phyloP scores from a whole-genome alignment of 35 echinoderm and acorn worm genomes.

The Heliocidaris tuberculata region DNA sequence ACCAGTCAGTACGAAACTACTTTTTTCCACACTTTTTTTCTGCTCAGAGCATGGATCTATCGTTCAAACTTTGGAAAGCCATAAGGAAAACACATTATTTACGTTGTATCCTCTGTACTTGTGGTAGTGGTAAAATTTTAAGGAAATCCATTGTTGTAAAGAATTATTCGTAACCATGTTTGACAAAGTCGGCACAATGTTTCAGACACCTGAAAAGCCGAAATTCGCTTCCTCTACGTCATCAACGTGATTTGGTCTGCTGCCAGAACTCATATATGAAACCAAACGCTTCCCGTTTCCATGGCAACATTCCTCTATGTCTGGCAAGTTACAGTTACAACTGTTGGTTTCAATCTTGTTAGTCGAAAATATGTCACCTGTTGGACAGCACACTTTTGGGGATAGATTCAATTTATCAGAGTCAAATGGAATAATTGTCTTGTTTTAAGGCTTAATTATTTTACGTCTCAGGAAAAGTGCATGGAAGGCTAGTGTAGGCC shows the following conservation, averaged over 20 bases:
- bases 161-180: no score
- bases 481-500: no score
- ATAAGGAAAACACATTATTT: no score
- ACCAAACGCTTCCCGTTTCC: neutral
- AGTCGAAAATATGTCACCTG: neutral
- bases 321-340: neutral
- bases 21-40: no score
- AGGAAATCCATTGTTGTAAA: no score
- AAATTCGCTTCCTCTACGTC: neutral
- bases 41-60: no score
- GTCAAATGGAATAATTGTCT: neutral
- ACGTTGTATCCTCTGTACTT: no score
- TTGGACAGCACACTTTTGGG: neutral
- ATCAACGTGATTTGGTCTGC: constrained; percentile 16
- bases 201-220: constrained; percentile 8
- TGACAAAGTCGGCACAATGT: neutral
- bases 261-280: neutral
- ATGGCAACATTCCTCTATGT: neutral
- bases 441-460: neutral
- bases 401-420: neutral
- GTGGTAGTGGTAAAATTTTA: no score
- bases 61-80: no score
- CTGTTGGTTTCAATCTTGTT: neutral
- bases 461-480: neutral
- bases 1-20: no score